These are phyloP conservation scores for Galbula dea DNA, from an alignment of 2,113 vertebrate species.

Conservation along the genomic window DNA sequence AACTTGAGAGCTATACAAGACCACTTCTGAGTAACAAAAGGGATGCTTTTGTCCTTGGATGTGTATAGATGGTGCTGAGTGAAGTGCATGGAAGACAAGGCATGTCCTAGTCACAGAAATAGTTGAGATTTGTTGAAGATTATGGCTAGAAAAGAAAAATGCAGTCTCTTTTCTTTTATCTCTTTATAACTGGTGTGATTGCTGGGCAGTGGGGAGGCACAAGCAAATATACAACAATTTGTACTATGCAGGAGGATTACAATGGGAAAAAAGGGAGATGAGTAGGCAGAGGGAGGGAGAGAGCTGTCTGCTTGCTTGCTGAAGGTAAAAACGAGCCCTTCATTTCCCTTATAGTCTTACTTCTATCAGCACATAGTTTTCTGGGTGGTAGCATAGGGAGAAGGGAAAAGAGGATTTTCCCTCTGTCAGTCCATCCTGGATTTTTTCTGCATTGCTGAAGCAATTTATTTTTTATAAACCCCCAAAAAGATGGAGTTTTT, in stretches of 20 bases:
- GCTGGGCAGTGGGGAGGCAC: neutral
- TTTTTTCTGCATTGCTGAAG: neutral
- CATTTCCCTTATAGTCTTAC: neutral
- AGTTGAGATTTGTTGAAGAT: neutral
- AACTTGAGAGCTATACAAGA: neutral
- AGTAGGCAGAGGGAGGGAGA: neutral
- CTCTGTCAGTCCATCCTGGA: neutral
- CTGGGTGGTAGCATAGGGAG: neutral
- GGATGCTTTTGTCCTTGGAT: neutral
- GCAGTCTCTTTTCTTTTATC: neutral
- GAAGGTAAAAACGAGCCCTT: neutral
- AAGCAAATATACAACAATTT: neutral
- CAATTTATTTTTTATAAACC: neutral
- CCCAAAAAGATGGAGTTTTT: fast-evolving
- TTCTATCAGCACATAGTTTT: neutral
- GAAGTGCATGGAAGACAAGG: neutral
- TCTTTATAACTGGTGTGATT: neutral
- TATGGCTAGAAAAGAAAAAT: neutral
- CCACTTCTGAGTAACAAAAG: neutral
- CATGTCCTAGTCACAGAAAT: neutral
- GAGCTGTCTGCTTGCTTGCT: neutral
- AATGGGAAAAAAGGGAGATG: neutral
- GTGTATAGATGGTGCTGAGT: neutral
- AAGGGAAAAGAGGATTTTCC: neutral
- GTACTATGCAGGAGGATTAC: neutral